phyloP scores from a whole-genome alignment of 2,888 invertebrate genomes.

The Stenodema calcarata region DNA sequence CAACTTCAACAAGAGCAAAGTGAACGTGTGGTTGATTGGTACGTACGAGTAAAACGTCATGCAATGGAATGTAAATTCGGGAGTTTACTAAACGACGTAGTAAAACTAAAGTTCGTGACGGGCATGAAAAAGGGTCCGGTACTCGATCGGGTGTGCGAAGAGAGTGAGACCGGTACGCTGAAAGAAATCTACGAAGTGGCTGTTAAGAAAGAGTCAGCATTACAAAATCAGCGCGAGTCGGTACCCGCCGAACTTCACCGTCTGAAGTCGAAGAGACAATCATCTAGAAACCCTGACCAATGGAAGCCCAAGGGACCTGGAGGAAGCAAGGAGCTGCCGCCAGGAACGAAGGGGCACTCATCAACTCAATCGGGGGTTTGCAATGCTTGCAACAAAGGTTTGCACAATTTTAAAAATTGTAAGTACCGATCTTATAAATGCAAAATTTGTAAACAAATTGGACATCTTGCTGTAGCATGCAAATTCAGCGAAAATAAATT shows the following conservation, averaged over 20 bases:
- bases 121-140: not conserved
- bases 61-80: slow-evolving; percentile 23
- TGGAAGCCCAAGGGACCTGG: too few species aligned
- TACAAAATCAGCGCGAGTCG: too few species aligned
- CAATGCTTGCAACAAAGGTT: too few species aligned
- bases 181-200: not conserved
- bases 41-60: not conserved
- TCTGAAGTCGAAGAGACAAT: too few species aligned
- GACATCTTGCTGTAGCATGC: not conserved
- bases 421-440: not conserved
- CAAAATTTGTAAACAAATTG: not conserved
- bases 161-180: not conserved
- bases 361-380: not conserved
- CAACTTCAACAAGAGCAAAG: not conserved
- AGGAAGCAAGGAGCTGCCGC: not conserved
- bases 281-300: too few species aligned
- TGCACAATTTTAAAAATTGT: too few species aligned
- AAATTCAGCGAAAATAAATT: not conserved
- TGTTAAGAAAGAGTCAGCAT: not conserved
- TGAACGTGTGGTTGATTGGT: not conserved
- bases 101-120: not conserved
- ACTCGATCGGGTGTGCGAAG: slow-evolving; percentile 10
- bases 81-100: not conserved
- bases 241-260: too few species aligned
- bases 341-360: not conserved